A percentile compares a stretch with the other conserved stretches of the same genome.
Conservation (phyloP, 2,888 invertebrate species). For the Clanis bilineata region DNA sequence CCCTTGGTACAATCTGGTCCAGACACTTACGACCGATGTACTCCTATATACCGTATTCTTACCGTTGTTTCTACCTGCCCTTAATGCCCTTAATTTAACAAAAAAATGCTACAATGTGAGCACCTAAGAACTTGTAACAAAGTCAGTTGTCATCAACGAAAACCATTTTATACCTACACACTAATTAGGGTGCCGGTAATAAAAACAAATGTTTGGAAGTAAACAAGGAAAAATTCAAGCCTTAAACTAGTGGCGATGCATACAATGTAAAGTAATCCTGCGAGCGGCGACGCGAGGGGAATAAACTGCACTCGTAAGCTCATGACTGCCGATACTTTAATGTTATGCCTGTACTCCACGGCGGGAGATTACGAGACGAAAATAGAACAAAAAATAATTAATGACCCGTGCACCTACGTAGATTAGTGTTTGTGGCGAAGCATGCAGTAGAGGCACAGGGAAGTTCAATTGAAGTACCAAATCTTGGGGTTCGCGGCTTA, state of each 20-base stretch:
- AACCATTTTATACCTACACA: not conserved
- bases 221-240: not conserved
- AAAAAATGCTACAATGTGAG: not conserved
- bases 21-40: too few species aligned
- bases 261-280: slow-evolving; percentile 20
- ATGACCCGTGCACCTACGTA: not conserved
- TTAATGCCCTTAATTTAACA: too few species aligned
- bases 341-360: slow-evolving; percentile 13
- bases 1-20: too few species aligned
- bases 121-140: not conserved
- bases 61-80: too few species aligned
- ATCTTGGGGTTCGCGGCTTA: too few species aligned
- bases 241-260: not conserved
- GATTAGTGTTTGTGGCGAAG: not conserved
- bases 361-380: slow-evolving; percentile 7
- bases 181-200: not conserved
- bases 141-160: not conserved
- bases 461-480: not conserved
- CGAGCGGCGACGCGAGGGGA: slow-evolving; percentile 8
- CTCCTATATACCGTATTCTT: too few species aligned
- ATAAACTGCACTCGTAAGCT: slow-evolving; percentile 21
- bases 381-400: slow-evolving; percentile 6
- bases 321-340: slow-evolving; percentile 20
- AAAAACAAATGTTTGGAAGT: slow-evolving; percentile 9
- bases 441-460: not conserved